phyloP scores from a whole-genome alignment of 2,113 vertebrate species.

The Pogonocichla stellata region DNA sequence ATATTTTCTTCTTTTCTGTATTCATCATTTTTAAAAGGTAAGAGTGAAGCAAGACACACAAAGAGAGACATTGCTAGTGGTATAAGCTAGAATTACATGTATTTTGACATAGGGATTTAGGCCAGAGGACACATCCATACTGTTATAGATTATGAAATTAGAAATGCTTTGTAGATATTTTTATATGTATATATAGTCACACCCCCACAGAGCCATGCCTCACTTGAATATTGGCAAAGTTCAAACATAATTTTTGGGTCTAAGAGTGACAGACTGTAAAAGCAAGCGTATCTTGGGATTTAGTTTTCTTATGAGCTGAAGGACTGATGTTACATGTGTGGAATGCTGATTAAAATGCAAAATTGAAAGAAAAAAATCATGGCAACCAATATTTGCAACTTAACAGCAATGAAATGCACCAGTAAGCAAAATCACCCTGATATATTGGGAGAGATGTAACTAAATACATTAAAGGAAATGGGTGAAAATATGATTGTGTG shows the following conservation, averaged over 20 bases:
- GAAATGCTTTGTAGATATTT: not conserved
- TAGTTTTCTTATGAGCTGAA: not conserved
- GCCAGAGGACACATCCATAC: not conserved
- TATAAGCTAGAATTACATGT: not conserved
- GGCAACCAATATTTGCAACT: not conserved
- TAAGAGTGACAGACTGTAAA: not conserved
- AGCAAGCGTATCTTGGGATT: not conserved
- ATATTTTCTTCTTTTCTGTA: not conserved
- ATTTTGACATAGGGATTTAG: not conserved
- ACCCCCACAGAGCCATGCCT: not conserved
- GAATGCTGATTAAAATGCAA: constrained; percentile 9
- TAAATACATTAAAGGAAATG: not conserved
- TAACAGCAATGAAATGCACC: not conserved
- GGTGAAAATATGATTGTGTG: not conserved
- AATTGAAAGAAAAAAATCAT: not conserved
- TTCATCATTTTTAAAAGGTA: not conserved
- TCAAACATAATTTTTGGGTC: not conserved
- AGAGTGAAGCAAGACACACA: not conserved
- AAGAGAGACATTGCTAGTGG: not conserved
- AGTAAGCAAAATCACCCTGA: not conserved
- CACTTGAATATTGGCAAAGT: not conserved
- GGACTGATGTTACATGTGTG: not conserved
- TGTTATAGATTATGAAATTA: not conserved
- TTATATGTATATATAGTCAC: not conserved
- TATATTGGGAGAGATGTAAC: not conserved